Evolutionary conservation across 2,113 vertebrate genomes (phyloP).

Genomic region (Perognathus longimembris): DNA sequence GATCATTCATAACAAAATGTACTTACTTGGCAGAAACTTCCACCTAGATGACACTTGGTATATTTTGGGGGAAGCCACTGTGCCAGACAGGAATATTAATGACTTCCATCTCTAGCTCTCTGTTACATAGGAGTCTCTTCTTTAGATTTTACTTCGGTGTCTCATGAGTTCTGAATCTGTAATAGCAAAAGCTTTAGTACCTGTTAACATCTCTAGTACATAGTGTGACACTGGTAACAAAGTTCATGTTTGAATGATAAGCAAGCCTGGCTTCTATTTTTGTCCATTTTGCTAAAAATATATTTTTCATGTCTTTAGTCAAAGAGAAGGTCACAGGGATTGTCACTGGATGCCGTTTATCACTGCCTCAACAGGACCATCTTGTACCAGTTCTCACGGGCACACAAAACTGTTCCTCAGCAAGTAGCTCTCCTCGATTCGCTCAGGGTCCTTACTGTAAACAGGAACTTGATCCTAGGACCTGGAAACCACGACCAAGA

Average conservation of each 20-base stretch:
- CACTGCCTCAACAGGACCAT: slow-evolving; percentile 99
- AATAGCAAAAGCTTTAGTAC: not conserved
- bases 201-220: not conserved
- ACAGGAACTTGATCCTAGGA: slow-evolving; percentile 96
- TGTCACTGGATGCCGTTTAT: slow-evolving; percentile 96
- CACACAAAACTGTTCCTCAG: slow-evolving; percentile 97
- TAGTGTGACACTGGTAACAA: not conserved
- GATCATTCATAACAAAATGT: not conserved
- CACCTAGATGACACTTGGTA: not conserved
- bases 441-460: slow-evolving; percentile 95
- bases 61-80: not conserved
- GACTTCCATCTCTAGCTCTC: not conserved
- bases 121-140: not conserved
- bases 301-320: slow-evolving; percentile 86
- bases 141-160: not conserved
- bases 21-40: not conserved
- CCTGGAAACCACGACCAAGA: slow-evolving; percentile 99
- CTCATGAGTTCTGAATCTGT: not conserved
- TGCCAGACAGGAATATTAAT: too few relatives aligned
- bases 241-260: not conserved
- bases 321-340: slow-evolving; percentile 96
- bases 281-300: slow-evolving; percentile 51
- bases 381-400: slow-evolving; percentile 97
- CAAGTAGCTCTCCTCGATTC: slow-evolving; percentile 97
- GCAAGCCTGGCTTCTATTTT: not conserved